These are phyloP conservation scores for Nylanderia fulva DNA, from an alignment of 1,140 invertebrate species.

Conservation along the genomic window DNA sequence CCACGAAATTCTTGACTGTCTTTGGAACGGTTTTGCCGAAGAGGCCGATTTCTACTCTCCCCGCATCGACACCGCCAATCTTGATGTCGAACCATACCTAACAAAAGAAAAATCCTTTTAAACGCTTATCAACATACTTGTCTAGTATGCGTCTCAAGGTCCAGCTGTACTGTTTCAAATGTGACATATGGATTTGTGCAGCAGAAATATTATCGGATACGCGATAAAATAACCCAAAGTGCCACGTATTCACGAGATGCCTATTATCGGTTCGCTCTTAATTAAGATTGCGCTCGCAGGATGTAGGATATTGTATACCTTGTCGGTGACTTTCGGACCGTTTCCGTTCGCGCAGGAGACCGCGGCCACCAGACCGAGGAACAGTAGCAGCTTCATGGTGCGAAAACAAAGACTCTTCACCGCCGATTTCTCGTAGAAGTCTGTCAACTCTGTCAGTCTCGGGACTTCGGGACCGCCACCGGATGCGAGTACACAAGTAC, in stretches of 20 bases:
- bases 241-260: conserved; percentile 19
- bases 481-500: background rate
- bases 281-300: background rate
- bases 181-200: conserved; percentile 3
- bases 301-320: conserved; percentile 87
- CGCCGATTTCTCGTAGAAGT: background rate
- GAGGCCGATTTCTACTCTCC: conserved; percentile 96
- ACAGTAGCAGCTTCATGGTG: conserved; percentile 65
- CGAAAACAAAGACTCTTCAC: conserved; percentile 13
- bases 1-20: conserved; percentile 96
- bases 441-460: conserved; percentile 37
- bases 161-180: no score
- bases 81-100: conserved; percentile 98
- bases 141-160: no score
- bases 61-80: conserved; percentile 92
- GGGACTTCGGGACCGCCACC: conserved; percentile 13
- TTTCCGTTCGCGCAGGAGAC: conserved; percentile 70
- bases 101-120: conserved; percentile 64
- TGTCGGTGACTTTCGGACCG: conserved; percentile 92
- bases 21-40: conserved; percentile 98
- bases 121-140: background rate
- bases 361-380: conserved; percentile 65
- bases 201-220: conserved; percentile 12
- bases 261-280: background rate
- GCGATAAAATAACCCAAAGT: background rate